These are phyloP conservation scores for Typhlichthys subterraneus DNA, from an alignment of 2,797 vertebrate species.

Conservation along the genomic window DNA sequence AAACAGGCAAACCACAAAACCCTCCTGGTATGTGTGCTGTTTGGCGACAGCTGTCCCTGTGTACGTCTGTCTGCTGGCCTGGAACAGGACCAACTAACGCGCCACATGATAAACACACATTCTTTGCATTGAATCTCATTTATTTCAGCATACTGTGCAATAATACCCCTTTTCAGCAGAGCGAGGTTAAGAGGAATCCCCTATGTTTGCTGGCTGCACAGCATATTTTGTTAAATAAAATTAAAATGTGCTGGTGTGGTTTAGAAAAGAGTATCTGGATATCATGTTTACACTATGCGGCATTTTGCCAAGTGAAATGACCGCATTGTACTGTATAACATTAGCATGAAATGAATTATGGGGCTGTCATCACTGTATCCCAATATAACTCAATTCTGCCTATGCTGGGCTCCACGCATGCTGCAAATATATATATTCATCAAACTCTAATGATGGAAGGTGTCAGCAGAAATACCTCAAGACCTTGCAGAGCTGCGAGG, in stretches of 20 bases:
- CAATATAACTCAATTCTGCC: slow-evolving; percentile 48
- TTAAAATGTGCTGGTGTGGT: slow-evolving; percentile 11
- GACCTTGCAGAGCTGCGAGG: slow-evolving; percentile 47
- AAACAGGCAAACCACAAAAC: slow-evolving; percentile 76
- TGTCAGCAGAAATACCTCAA: slow-evolving; percentile 39
- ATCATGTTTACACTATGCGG: slow-evolving; percentile 7
- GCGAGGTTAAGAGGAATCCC: slow-evolving; percentile 31
- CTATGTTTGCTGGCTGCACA: slow-evolving; percentile 38
- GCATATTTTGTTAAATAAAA: slow-evolving; percentile 1
- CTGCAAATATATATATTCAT: slow-evolving; percentile 67
- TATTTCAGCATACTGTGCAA: slow-evolving; percentile 27
- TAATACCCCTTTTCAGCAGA: slow-evolving; percentile 29
- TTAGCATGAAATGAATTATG: slow-evolving; percentile 47
- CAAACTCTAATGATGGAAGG: slow-evolving; percentile 37
- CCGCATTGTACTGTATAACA: slow-evolving; percentile 41
- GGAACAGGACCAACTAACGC: slow-evolving; percentile 41
- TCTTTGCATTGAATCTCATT: slow-evolving; percentile 39
- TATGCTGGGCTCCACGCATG: slow-evolving; percentile 33
- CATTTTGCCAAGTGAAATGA: slow-evolving; percentile 41
- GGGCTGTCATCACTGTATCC: slow-evolving; percentile 52
- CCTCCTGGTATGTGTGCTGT: slow-evolving; percentile 77
- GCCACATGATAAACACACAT: slow-evolving; percentile 57
- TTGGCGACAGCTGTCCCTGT: slow-evolving; percentile 63
- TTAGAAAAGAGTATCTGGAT: slow-evolving; percentile 17
- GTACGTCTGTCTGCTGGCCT: slow-evolving; percentile 71